These are phyloP conservation scores for Hydrotaea cyrtoneurina DNA, from an alignment of 2,888 invertebrate genomes.

Conservation along the genomic window DNA sequence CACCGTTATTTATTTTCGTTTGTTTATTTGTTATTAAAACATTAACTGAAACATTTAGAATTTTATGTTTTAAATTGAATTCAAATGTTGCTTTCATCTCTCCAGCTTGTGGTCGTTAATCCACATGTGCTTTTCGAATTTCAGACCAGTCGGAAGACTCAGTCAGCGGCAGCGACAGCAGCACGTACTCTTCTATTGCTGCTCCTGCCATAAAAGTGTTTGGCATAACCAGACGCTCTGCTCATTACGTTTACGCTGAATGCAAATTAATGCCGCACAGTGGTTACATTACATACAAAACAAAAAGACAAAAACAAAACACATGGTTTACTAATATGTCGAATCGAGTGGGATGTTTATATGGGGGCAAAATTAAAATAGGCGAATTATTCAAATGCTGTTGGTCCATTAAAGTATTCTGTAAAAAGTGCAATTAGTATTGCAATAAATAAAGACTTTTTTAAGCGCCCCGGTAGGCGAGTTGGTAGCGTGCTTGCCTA, in stretches of 20 bases:
- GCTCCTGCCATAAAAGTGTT: not conserved
- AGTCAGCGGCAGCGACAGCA: not conserved
- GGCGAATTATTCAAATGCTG: too few species aligned
- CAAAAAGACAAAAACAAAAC: too few species aligned
- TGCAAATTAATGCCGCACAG: constrained; percentile 10
- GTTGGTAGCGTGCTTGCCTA: too few species aligned
- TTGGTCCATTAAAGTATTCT: too few species aligned
- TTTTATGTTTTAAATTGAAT: constrained; percentile 6
- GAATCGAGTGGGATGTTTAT: too few species aligned
- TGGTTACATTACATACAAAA: not conserved
- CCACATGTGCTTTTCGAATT: constrained; percentile 32
- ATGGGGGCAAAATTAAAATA: too few species aligned
- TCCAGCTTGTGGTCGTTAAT: constrained; percentile 1
- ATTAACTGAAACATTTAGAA: constrained; percentile 13
- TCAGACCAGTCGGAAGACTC: not conserved
- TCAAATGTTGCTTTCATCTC: constrained; percentile 13
- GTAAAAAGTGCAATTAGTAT: too few species aligned
- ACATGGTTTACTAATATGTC: too few species aligned
- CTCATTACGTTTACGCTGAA: not conserved
- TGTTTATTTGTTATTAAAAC: not conserved
- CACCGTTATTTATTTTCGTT: not conserved
- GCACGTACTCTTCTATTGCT: not conserved
- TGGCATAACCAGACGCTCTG: constrained; percentile 30
- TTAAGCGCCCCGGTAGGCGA: too few species aligned
- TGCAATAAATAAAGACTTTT: too few species aligned